A percentile compares a stretch with the other conserved stretches of the same genome.
Evolutionary conservation across 64 coral and sea anemone species (phyloP).

Genomic region (Actinia equina): DNA sequence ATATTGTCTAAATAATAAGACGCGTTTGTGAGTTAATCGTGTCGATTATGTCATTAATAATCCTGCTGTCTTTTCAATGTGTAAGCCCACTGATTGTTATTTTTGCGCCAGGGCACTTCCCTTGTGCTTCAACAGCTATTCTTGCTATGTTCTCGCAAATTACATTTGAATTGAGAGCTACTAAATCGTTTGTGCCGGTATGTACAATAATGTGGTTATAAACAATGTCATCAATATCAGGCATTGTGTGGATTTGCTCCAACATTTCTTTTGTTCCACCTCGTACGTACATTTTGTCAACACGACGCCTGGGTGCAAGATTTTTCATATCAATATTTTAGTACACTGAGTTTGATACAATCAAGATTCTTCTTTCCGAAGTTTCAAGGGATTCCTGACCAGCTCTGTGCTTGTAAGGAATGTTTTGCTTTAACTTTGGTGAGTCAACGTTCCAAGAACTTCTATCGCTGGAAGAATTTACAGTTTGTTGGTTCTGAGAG

Average conservation of each 20-base stretch:
- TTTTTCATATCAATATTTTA: not conserved
- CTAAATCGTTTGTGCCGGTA: constrained; percentile 8
- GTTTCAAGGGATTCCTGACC: not conserved
- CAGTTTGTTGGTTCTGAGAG: not conserved
- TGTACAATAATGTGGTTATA: constrained; percentile 16
- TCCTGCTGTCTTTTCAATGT: constrained; percentile 1
- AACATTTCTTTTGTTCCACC: not conserved
- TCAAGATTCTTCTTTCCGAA: not conserved
- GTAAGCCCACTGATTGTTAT: not conserved
- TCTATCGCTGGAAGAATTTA: not conserved
- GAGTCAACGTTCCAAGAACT: not conserved
- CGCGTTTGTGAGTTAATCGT: not conserved
- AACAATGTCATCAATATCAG: not conserved
- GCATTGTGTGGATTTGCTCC: not conserved
- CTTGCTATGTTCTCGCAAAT: constrained; percentile 20
- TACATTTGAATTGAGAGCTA: not conserved
- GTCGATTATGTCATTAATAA: not conserved
- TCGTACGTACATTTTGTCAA: not conserved
- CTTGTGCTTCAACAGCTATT: constrained; percentile 3
- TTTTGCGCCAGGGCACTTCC: not conserved
- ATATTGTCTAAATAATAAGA: constrained; percentile 3
- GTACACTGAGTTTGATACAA: constrained; percentile 5
- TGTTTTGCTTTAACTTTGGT: not conserved
- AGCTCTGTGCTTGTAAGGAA: not conserved
- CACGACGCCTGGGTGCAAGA: not conserved